Percentiles rank a stretch among this genome's conserved stretches.
Conservation (phyloP, 2,113 vertebrate species). For the Heteronetta atricapilla region DNA sequence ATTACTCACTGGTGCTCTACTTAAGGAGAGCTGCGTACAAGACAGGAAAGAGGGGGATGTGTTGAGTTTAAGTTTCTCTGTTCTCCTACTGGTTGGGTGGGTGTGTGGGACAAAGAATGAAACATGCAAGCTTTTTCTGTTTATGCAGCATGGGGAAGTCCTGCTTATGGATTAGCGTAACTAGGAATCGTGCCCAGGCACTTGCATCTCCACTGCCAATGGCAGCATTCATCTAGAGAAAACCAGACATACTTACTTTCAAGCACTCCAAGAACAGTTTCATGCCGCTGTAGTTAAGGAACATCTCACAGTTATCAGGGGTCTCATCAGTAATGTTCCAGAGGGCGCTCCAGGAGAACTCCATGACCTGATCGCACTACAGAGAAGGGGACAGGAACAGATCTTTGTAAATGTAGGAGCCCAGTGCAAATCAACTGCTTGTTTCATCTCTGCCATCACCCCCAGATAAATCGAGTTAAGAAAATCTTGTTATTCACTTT, state of each 20-base stretch:
- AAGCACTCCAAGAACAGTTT: conserved; percentile 96
- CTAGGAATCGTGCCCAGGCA: not conserved
- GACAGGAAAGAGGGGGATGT: not conserved
- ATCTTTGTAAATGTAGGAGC: not conserved
- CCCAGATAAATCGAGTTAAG: not conserved
- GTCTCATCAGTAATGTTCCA: conserved; percentile 99
- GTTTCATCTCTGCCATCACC: not conserved
- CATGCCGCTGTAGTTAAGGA: conserved; percentile 95
- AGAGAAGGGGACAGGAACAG: not conserved
- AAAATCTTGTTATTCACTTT: not conserved
- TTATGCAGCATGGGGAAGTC: not conserved
- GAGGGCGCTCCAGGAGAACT: conserved; percentile 98
- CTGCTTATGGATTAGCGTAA: not conserved
- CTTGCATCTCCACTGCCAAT: not conserved
- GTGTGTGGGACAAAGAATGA: not conserved
- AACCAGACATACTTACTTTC: conserved; percentile 77
- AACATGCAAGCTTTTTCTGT: not conserved
- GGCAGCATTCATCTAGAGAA: not conserved
- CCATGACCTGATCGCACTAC: conserved; percentile 99
- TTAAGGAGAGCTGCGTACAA: not conserved
- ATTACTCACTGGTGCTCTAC: not conserved
- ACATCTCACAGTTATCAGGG: conserved; percentile 98
- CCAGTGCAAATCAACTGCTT: not conserved
- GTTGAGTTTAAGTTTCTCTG: not conserved
- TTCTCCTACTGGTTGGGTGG: not conserved